phyloP scores from a whole-genome alignment of 1,140 invertebrate genomes.

The Drosophila lacertosa region DNA sequence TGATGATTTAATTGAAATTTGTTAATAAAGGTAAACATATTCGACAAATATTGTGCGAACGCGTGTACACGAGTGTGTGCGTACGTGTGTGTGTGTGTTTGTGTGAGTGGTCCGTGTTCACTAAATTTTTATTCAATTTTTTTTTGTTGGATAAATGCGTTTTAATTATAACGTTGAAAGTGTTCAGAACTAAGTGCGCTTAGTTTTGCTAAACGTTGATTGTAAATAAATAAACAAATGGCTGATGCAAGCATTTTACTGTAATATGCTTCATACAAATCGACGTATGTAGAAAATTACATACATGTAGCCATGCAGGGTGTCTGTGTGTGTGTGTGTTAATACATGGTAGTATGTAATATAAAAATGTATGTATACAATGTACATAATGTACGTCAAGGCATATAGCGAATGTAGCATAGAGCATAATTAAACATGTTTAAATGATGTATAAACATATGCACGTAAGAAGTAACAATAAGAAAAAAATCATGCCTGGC shows the following conservation, averaged over 20 bases:
- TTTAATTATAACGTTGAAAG: not conserved
- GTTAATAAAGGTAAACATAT: constrained; percentile 4
- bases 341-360: not conserved
- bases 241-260: not conserved
- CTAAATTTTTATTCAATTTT: constrained; percentile 1
- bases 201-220: not conserved
- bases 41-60: not conserved
- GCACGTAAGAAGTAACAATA: not conserved
- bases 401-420: not conserved
- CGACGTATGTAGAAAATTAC: not conserved
- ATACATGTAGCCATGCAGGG: not conserved
- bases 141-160: not conserved
- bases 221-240: not conserved
- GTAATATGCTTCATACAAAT: not conserved
- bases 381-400: not conserved
- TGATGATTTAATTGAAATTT: not conserved
- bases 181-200: not conserved
- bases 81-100: not conserved
- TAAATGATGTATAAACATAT: not conserved
- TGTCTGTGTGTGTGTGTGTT: not conserved
- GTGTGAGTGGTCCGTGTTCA: constrained; percentile 9
- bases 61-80: constrained; percentile 11
- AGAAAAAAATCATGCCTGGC: too few species aligned
- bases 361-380: not conserved
- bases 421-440: not conserved